Evolutionary conservation across 2,888 invertebrate genomes (phyloP).

Genomic region (Octonoba sinensis): DNA sequence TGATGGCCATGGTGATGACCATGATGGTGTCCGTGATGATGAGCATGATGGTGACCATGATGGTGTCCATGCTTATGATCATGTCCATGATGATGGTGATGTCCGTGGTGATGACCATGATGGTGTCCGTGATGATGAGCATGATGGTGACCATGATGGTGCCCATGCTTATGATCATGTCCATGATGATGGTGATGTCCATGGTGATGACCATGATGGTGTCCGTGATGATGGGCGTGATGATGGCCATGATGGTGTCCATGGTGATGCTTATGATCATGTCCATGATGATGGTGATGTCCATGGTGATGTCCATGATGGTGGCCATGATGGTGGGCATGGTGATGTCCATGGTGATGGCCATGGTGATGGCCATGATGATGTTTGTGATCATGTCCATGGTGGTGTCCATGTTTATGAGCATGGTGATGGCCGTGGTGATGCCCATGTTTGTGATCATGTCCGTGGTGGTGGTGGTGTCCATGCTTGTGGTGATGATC

Average conservation of each 20-base stretch:
- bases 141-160: conserved; percentile 37
- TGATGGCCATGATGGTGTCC: conserved; percentile 36
- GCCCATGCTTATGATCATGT: conserved; percentile 38
- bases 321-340: conserved; percentile 28
- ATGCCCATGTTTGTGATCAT: conserved; percentile 26
- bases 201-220: conserved; percentile 40
- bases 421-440: conserved; percentile 23
- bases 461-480: conserved; percentile 32
- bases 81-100: conserved; percentile 43
- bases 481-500: conserved; percentile 47
- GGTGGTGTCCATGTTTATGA: conserved; percentile 21
- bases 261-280: conserved; percentile 29
- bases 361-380: conserved; percentile 23
- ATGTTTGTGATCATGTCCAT: conserved; percentile 34
- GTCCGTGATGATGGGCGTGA: conserved; percentile 40
- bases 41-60: conserved; percentile 39
- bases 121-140: conserved; percentile 30
- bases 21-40: conserved; percentile 30
- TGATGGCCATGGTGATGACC: conserved; percentile 18
- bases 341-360: conserved; percentile 28
- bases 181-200: conserved; percentile 35
- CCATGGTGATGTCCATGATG: conserved; percentile 23
- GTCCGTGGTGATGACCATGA: conserved; percentile 36
- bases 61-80: conserved; percentile 39
- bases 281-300: conserved; percentile 24